Evolutionary conservation across 2,113 vertebrate species (phyloP).

Genomic region (Microtus ochrogaster): DNA sequence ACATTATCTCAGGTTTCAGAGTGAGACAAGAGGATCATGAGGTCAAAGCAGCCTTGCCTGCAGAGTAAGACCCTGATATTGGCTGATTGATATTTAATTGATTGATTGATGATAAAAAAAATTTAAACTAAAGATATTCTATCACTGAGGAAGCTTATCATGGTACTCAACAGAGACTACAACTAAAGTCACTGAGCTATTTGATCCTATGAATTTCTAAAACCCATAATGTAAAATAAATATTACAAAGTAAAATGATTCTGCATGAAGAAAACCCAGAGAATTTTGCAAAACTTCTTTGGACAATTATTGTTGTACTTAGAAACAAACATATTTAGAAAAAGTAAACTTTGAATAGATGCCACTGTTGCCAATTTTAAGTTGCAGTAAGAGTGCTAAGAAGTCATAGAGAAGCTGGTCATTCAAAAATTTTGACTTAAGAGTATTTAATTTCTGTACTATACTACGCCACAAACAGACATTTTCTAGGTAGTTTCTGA

Average conservation of each 20-base stretch:
- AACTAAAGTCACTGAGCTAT: constrained; percentile 25
- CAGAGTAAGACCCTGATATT: background rate
- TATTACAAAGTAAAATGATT: constrained; percentile 48
- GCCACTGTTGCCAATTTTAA: background rate
- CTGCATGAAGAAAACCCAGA: constrained; percentile 66
- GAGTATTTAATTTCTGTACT: constrained; percentile 26
- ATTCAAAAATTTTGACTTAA: constrained; percentile 41
- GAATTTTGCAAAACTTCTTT: constrained; percentile 65
- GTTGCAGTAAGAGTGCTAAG: background rate
- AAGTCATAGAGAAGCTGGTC: background rate
- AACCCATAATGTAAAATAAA: constrained; percentile 61
- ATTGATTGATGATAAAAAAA: background rate
- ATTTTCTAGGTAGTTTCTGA: background rate
- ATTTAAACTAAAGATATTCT: background rate
- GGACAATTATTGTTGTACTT: constrained; percentile 76
- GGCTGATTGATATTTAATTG: background rate
- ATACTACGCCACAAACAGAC: background rate
- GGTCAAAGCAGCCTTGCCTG: background rate
- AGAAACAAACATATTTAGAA: constrained; percentile 48
- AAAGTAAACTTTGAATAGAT: constrained; percentile 10
- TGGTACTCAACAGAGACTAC: background rate
- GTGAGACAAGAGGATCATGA: background rate
- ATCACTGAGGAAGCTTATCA: constrained; percentile 18
- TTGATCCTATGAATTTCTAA: constrained; percentile 56
- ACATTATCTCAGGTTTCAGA: background rate